phyloP scores from a whole-genome alignment of 1,140 invertebrate genomes.

The Apis cerana region DNA sequence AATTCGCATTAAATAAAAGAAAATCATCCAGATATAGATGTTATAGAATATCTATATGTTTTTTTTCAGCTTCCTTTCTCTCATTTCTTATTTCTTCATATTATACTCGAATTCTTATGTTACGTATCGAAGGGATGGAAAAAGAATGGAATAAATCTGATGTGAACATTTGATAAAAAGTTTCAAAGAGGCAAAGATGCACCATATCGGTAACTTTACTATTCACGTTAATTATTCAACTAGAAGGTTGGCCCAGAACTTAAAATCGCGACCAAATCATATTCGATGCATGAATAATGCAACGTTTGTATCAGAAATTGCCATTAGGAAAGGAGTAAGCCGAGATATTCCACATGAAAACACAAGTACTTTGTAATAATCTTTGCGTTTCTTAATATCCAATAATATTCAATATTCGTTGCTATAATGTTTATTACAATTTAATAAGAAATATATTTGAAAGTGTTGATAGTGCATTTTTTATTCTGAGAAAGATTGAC shows the following conservation, averaged over 20 bases:
- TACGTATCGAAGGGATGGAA: background rate
- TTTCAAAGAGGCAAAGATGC: background rate
- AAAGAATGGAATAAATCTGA: background rate
- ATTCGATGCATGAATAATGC: constrained; percentile 61
- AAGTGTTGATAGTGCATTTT: too few relatives aligned
- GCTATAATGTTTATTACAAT: too few relatives aligned
- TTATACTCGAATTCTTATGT: background rate
- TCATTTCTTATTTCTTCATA: background rate
- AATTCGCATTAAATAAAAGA: background rate
- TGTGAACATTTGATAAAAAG: background rate
- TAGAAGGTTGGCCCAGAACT: background rate
- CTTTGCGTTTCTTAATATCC: background rate
- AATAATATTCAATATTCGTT: background rate
- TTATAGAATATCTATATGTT: background rate
- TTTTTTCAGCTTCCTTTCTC: background rate
- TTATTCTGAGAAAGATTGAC: too few relatives aligned
- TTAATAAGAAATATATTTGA: too few relatives aligned
- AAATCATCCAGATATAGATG: too few relatives aligned
- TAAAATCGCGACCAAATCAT: constrained; percentile 5
- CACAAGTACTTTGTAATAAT: background rate
- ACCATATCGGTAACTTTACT: background rate
- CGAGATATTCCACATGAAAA: constrained; percentile 45
- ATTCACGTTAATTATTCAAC: constrained; percentile 24
- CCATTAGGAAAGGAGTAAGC: constrained; percentile 41
- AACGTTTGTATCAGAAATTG: constrained; percentile 64